Evolutionary conservation across 2,113 vertebrate species (phyloP), one percentile per base, ranked within the genome.

Genomic region (Atractosteus spatula): DNA sequence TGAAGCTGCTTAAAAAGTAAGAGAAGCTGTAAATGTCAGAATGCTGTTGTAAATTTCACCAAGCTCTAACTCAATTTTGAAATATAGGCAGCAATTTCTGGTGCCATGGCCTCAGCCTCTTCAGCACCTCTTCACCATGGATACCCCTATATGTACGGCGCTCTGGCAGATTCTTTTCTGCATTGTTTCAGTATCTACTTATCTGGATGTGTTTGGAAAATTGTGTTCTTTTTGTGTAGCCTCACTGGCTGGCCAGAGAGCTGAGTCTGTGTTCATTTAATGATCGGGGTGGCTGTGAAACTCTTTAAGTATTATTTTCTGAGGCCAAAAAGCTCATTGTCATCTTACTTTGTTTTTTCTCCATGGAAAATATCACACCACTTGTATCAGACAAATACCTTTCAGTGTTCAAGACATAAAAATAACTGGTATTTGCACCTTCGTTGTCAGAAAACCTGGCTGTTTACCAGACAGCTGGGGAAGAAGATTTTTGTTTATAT

Each of bases 191-290:
- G 59, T 62, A 29, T 7, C 59, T 62, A 7, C 59, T 7, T 62
- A 29, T 16, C 13, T 16, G 59, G 47, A 51, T 51, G 47, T 51
- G 5, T 51, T 5, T 51, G 8, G 47, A 51, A 51, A 51, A 66
- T 70, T 77, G 72, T 84, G 75, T 82, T 77, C 78, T 80, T 79
- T 85, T 79, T 77, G 71, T 80, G 83, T 90, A 75, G 72, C 81
- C 88, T 91, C 86, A 17, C 91, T 93, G 91, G 91, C 91, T 90
- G 91, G 91, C 90, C 91, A 92, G 91, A 83, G 82, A 91, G 84
- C 66, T 73, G 79, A 85, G 78, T 78, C 69, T 78, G 76, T 83
- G 72, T 80, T 75, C 83, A 82, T 86, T 84, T 82, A 78, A 85
- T 72, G 64, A 51, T 8, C 55, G 62, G 7, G 10, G 61, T 73